Evolutionary conservation across 2,888 invertebrate species (phyloP).

Genomic region (Diaprepes abbreviatus): DNA sequence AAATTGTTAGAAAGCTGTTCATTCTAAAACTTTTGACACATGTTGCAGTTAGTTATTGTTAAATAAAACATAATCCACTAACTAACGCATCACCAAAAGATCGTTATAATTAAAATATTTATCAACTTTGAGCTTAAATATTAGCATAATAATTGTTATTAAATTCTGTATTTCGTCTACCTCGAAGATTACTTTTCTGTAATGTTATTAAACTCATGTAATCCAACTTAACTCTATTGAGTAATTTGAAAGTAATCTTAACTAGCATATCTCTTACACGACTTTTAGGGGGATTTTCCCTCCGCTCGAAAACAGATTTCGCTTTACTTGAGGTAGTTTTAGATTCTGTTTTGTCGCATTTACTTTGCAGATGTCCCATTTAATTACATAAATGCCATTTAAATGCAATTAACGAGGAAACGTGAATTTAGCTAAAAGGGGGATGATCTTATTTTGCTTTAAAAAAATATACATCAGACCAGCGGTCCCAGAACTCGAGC

Average conservation of each 20-base stretch:
- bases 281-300: background rate
- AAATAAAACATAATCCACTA: too few species aligned
- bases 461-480: too few species aligned
- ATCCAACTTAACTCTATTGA: background rate
- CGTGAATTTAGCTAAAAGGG: background rate
- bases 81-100: too few species aligned
- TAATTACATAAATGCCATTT: constrained; percentile 11
- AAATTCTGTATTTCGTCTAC: background rate
- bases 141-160: background rate
- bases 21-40: too few species aligned
- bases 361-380: constrained; percentile 20
- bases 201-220: constrained; percentile 14
- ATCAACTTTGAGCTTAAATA: too few species aligned
- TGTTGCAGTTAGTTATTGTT: too few species aligned
- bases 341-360: constrained; percentile 11
- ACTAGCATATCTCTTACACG: constrained; percentile 6
- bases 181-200: constrained; percentile 13
- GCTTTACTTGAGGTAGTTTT: background rate
- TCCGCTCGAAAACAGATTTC: background rate
- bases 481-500: too few species aligned
- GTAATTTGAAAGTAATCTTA: constrained; percentile 5
- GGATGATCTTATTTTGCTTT: too few species aligned
- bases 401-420: background rate
- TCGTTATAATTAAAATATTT: too few species aligned
- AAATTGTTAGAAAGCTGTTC: too few species aligned